Conservation (phyloP, 2,113 vertebrate genomes). For the Austrofundulus limnaeus region DNA sequence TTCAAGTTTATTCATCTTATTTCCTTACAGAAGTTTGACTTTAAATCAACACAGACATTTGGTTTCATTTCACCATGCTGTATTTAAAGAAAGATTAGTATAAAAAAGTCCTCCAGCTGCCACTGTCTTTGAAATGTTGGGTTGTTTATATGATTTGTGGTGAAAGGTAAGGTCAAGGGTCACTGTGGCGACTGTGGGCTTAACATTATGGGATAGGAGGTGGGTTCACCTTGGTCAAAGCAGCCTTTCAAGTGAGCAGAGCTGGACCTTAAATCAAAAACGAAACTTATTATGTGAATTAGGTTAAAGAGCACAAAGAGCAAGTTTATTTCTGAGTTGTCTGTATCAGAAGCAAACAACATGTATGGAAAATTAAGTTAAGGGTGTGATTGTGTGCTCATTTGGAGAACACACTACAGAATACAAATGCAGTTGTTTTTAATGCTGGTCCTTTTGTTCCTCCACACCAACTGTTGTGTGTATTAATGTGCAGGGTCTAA, state of each 20-base stretch:
- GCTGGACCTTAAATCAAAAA: conserved; percentile 30
- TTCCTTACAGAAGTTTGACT: conserved; percentile 1
- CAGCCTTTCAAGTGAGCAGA: conserved; percentile 44
- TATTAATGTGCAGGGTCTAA: conserved; percentile 38
- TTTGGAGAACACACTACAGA: too few species aligned
- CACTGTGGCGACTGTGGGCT: conserved; percentile 47
- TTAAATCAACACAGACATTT: conserved; percentile 5
- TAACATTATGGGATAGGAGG: conserved; percentile 51
- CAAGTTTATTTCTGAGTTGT: conserved; percentile 1
- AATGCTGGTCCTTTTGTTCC: conserved; percentile 21
- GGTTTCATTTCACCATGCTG: conserved; percentile 10
- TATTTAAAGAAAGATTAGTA: neutral
- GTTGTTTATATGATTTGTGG: conserved; percentile 57
- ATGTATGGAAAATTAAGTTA: too few species aligned
- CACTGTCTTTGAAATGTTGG: conserved; percentile 36
- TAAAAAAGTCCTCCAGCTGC: neutral
- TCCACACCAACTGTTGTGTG: conserved; percentile 4
- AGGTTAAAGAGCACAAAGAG: conserved; percentile 9
- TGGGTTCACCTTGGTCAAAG: conserved; percentile 27
- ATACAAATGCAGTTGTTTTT: conserved; percentile 1
- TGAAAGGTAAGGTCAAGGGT: conserved; percentile 58
- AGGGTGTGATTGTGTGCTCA: too few species aligned
- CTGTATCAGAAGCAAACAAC: too few species aligned
- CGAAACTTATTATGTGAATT: neutral
- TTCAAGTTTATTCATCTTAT: neutral